phyloP scores from a whole-genome alignment of 2,113 vertebrate species.

The Eupsittula cactorum region DNA sequence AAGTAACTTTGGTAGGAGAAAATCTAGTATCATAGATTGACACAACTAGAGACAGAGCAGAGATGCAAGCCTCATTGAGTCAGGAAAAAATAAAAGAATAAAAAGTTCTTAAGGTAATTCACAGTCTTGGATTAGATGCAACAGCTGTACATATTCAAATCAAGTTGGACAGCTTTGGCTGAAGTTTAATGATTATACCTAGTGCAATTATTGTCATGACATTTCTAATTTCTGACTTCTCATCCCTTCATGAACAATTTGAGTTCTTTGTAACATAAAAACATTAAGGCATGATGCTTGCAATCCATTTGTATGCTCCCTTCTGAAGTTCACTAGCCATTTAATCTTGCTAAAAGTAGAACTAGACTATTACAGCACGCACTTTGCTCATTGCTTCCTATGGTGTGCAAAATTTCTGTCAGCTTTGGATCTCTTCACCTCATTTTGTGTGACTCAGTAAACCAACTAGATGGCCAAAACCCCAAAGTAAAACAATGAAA shows the following conservation, averaged over 20 bases:
- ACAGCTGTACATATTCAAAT: neutral
- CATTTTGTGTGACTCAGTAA: neutral
- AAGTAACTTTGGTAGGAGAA: neutral
- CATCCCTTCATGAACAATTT: neutral
- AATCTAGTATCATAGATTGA: neutral
- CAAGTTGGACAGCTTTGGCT: neutral
- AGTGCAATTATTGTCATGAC: neutral
- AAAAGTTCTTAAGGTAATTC: neutral
- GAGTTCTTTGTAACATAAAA: neutral
- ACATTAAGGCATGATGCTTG: neutral
- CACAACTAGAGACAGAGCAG: neutral
- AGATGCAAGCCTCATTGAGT: neutral
- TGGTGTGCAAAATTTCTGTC: neutral
- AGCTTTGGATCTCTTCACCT: neutral
- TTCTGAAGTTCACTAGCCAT: neutral
- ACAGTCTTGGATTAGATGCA: neutral
- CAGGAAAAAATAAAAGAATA: neutral
- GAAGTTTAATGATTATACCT: neutral
- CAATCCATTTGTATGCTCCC: neutral
- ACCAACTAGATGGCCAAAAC: neutral
- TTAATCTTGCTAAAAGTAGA: neutral
- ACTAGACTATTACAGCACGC: accelerated
- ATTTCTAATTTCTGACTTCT: neutral
- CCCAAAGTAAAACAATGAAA: neutral
- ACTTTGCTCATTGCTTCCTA: neutral